Evolutionary conservation across 2,888 invertebrate species (phyloP).

Genomic region (Bursaphelenchus okinawaensis): DNA sequence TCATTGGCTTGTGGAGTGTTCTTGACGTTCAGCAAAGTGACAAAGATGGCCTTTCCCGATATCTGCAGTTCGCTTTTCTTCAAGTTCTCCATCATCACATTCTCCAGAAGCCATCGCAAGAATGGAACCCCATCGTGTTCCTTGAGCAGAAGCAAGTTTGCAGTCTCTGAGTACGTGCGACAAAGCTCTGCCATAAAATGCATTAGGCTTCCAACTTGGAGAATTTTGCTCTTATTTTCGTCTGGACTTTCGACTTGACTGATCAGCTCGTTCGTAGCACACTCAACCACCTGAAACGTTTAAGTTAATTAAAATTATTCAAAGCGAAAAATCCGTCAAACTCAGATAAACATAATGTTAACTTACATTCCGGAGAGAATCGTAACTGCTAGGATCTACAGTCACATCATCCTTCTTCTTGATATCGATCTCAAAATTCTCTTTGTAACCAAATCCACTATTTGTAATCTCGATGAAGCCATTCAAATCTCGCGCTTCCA

Average conservation of each 20-base stretch:
- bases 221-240: not conserved
- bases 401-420: not conserved
- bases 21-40: constrained; percentile 11
- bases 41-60: constrained; percentile 12
- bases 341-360: not conserved
- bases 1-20: not conserved
- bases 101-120: constrained; percentile 2
- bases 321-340: not conserved
- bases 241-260: not conserved
- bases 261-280: constrained; percentile 1
- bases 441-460: not conserved
- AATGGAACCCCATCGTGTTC: constrained; percentile 11
- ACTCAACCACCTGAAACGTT: constrained; percentile 5
- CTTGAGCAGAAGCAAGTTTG: constrained; percentile 11
- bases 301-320: too few relatives aligned
- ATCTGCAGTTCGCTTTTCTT: constrained; percentile 9
- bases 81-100: not conserved
- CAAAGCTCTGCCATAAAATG: constrained; percentile 22
- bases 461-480: not conserved
- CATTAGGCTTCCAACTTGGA: constrained; percentile 9
- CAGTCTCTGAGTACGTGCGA: constrained; percentile 21
- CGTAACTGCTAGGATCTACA: too few relatives aligned
- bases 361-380: too few relatives aligned
- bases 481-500: not conserved
- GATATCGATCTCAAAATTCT: not conserved